A percentile compares a stretch with the other conserved stretches of the same genome.
Conservation (phyloP, 2,113 vertebrate genomes). For the Pelvicachromis taeniatus region DNA sequence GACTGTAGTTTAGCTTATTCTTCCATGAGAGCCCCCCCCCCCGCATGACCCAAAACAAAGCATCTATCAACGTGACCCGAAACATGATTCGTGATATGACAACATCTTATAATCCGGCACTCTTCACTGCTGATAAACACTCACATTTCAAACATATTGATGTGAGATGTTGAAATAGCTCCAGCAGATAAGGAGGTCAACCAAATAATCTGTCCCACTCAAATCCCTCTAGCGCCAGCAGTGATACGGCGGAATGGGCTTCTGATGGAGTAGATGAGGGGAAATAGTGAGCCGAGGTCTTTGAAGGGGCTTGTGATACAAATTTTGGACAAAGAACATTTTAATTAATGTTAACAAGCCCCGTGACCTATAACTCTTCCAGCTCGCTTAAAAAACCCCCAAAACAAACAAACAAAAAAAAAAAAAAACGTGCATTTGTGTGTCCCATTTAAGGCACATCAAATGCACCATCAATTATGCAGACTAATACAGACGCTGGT, state of each 20-base stretch:
- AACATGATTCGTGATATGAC: constrained; percentile 37
- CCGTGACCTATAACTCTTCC: not conserved
- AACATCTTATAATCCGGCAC: constrained; percentile 27
- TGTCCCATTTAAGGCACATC: not conserved
- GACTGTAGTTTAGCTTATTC: constrained; percentile 10
- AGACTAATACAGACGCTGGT: not conserved
- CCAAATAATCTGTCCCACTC: constrained; percentile 42
- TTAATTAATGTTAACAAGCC: not conserved
- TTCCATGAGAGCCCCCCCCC: not conserved
- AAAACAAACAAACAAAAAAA: not conserved
- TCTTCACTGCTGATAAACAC: not conserved
- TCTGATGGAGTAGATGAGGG: constrained; percentile 8
- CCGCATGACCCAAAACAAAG: not conserved
- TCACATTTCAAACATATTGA: constrained; percentile 9
- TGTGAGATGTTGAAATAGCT: constrained; percentile 8
- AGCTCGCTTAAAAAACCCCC: not conserved
- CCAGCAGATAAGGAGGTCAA: constrained; percentile 26
- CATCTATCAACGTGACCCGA: constrained; percentile 10
- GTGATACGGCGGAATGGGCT: constrained; percentile 10
- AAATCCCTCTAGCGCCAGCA: constrained; percentile 3
- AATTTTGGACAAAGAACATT: not conserved
- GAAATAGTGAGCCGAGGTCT: not conserved
- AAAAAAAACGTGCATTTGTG: not conserved
- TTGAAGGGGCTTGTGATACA: not conserved
- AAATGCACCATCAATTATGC: not conserved